A percentile compares a stretch with the other conserved stretches of the same genome.
phyloP scores from a whole-genome alignment of 2,113 vertebrate genomes.

The Pteronura brasiliensis region DNA sequence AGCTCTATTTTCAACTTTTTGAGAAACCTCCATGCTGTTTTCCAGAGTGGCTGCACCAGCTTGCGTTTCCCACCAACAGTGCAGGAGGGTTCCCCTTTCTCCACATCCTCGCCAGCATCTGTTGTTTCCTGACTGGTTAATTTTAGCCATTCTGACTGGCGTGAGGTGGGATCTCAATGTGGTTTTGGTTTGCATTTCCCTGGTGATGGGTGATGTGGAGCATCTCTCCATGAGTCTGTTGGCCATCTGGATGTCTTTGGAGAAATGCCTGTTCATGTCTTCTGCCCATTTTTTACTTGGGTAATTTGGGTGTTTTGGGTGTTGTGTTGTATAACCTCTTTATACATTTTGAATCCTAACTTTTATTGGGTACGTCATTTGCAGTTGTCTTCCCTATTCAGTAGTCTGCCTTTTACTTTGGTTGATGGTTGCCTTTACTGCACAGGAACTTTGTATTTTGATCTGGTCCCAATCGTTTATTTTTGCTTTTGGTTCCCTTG shows the following conservation, averaged over 20 bases:
- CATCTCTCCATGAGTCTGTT: background rate
- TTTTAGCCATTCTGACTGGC: background rate
- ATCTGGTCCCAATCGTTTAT: background rate
- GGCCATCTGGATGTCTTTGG: background rate
- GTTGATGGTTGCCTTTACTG: background rate
- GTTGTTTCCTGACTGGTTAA: background rate
- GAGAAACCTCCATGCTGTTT: background rate
- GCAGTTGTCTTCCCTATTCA: background rate
- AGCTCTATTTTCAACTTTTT: background rate
- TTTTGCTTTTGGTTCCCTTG: background rate
- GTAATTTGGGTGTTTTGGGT: background rate
- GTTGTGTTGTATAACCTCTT: background rate
- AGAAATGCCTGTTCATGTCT: background rate
- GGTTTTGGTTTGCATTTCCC: background rate
- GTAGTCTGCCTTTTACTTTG: background rate
- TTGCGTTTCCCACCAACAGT: background rate
- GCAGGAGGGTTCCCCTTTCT: background rate
- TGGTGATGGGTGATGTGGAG: background rate
- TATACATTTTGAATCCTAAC: background rate
- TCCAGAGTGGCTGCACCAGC: background rate
- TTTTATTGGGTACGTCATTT: background rate
- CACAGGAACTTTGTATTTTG: background rate
- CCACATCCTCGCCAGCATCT: background rate
- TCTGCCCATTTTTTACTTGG: background rate
- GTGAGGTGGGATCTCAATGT: background rate